Conservation (phyloP, 2,888 invertebrate species). For the Beris chalybata region DNA sequence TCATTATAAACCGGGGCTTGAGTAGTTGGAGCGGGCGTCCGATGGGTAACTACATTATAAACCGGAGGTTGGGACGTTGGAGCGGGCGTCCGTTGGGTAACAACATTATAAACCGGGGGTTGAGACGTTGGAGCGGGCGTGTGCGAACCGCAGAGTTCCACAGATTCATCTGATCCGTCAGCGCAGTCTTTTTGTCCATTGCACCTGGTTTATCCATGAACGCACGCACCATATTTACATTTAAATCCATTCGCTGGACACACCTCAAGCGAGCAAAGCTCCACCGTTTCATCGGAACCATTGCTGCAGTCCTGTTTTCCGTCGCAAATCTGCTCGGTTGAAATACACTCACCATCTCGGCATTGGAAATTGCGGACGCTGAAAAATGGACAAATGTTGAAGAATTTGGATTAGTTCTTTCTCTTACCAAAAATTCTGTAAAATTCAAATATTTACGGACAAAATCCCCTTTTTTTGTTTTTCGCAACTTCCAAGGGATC, state of each 20-base stretch:
- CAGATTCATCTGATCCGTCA: conserved; percentile 33
- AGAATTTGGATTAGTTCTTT: neutral
- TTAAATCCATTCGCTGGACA: conserved; percentile 62
- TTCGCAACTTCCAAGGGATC: conserved; percentile 7
- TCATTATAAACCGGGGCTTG: too few species aligned
- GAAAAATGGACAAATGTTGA: too few species aligned
- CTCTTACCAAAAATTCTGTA: neutral
- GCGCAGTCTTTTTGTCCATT: conserved; percentile 31
- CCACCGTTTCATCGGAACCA: conserved; percentile 40
- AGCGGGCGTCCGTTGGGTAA: too few species aligned
- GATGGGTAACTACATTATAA: too few species aligned
- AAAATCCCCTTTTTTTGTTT: conserved; percentile 5
- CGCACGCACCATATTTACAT: conserved; percentile 65
- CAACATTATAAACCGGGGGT: too few species aligned
- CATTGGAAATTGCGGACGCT: too few species aligned
- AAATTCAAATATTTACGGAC: too few species aligned
- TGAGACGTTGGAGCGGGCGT: neutral
- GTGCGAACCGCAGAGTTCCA: conserved; percentile 6
- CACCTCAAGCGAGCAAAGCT: conserved; percentile 45
- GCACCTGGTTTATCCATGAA: conserved; percentile 61
- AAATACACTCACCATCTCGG: too few species aligned
- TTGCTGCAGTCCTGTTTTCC: neutral
- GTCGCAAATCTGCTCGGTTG: neutral
- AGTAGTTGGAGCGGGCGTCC: too few species aligned
- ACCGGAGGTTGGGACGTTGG: too few species aligned